Evolutionary conservation across 2,797 vertebrate species (phyloP).

Genomic region (Falco cherrug): DNA sequence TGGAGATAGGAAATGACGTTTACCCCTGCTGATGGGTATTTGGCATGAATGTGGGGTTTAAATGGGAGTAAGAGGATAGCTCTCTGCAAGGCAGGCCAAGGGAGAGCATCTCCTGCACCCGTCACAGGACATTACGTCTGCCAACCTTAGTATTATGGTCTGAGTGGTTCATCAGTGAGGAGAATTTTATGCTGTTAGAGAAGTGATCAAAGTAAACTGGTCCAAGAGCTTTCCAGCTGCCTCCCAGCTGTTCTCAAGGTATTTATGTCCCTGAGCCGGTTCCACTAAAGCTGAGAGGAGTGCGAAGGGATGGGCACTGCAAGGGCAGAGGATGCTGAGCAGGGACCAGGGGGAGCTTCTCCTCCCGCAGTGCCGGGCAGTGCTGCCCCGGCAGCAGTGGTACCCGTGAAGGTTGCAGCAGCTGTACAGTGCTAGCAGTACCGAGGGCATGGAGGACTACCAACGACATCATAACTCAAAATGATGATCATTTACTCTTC

Average conservation of each 20-base stretch:
- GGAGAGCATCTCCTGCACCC: background rate
- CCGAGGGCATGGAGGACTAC: background rate
- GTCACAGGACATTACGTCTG: background rate
- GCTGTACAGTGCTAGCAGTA: background rate
- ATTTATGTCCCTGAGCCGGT: background rate
- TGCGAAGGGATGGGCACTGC: background rate
- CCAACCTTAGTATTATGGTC: background rate
- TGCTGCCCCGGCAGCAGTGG: fast-evolving
- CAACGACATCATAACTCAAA: background rate
- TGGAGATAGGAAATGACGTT: background rate
- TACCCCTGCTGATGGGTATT: background rate
- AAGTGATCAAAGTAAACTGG: background rate
- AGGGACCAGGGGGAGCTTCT: background rate
- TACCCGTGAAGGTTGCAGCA: background rate
- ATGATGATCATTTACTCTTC: background rate
- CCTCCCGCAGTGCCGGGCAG: background rate
- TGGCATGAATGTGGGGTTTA: background rate
- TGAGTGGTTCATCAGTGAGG: background rate
- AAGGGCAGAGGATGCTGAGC: background rate
- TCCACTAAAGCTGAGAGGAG: background rate
- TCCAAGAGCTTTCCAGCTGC: background rate
- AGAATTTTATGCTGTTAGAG: background rate
- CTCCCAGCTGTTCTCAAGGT: background rate
- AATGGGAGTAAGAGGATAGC: background rate
- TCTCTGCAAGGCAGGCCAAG: background rate